Conservation (phyloP, 2,797 vertebrate genomes). For the Alectoris magna region DNA sequence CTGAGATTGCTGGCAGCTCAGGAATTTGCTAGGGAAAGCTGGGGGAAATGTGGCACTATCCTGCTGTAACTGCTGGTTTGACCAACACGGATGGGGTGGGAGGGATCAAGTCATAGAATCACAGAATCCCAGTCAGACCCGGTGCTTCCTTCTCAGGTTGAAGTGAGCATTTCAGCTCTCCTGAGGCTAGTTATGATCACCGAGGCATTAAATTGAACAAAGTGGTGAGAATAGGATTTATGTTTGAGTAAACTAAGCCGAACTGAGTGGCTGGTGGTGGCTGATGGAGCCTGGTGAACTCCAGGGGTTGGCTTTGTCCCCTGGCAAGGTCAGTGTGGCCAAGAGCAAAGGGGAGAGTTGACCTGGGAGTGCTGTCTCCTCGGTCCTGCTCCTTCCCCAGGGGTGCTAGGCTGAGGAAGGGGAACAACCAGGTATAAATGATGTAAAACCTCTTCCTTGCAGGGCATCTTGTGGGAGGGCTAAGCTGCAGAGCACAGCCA, state of each 20-base stretch:
- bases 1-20: not conserved
- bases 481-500: not conserved
- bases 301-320: not conserved
- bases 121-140: not conserved
- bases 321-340: not conserved
- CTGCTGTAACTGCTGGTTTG: not conserved
- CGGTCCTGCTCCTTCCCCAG: accelerated
- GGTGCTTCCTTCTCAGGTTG: not conserved
- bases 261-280: not conserved
- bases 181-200: not conserved
- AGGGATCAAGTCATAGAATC: not conserved
- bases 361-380: not conserved
- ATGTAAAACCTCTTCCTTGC: too few species aligned
- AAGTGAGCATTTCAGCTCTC: not conserved
- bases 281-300: accelerated
- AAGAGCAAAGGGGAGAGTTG: too few species aligned
- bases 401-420: not conserved
- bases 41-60: not conserved
- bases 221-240: not conserved
- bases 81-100: not conserved
- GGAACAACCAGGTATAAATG: not conserved
- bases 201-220: not conserved
- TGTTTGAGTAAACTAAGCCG: too few species aligned
- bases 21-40: not conserved
- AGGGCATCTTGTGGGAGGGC: not conserved